phyloP scores from a whole-genome alignment of 1,140 invertebrate genomes.

The Caenorhabditis brenneri region DNA sequence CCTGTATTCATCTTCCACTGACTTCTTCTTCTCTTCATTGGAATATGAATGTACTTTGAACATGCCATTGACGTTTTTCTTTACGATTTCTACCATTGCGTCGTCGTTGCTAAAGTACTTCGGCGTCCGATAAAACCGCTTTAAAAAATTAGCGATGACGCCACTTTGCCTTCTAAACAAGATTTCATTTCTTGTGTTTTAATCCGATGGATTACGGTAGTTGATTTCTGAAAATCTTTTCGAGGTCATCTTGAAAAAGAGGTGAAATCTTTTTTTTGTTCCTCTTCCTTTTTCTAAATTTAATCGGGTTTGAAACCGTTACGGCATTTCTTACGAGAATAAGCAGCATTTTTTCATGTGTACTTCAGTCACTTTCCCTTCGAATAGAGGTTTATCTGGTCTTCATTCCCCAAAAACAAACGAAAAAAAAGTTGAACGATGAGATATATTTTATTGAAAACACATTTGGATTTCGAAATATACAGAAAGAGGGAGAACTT shows the following conservation, averaged over 20 bases:
- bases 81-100: not conserved
- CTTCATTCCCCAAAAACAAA: no score
- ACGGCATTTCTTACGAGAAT: no score
- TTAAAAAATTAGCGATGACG: not conserved
- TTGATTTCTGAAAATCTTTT: no score
- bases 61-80: not conserved
- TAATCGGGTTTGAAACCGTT: no score
- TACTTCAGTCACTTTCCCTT: no score
- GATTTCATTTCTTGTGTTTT: conserved; percentile 8
- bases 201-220: not conserved
- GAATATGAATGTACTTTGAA: conserved; percentile 15
- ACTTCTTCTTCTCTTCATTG: not conserved
- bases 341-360: no score
- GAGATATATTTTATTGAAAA: conserved; percentile 42
- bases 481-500: conserved; percentile 18
- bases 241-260: no score
- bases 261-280: no score
- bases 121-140: not conserved
- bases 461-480: conserved; percentile 10
- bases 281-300: no score
- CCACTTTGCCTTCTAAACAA: conserved; percentile 23
- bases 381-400: no score
- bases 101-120: not conserved
- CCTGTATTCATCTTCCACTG: not conserved
- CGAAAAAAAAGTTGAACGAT: not conserved